Evolutionary conservation across 2,797 vertebrate genomes (phyloP).

Genomic region (Hemibagrus guttatus): DNA sequence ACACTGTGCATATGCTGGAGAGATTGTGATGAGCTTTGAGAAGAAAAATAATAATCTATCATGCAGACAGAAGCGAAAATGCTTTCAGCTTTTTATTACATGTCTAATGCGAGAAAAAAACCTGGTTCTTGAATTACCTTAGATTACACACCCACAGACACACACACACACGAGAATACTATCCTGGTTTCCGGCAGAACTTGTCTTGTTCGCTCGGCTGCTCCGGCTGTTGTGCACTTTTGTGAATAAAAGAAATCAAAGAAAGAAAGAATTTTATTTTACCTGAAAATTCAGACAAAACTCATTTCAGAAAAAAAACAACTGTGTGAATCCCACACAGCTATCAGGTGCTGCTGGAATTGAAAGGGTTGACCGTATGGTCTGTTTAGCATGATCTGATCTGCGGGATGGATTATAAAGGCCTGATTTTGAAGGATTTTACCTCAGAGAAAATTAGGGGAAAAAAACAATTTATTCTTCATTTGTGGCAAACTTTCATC

Average conservation of each 20-base stretch:
- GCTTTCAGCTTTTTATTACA: neutral
- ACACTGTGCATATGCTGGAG: neutral
- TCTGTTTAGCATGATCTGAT: too few species aligned
- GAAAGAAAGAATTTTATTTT: conserved; percentile 48
- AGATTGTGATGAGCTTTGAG: neutral
- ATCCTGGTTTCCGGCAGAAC: conserved; percentile 92
- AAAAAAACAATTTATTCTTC: too few species aligned
- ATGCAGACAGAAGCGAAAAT: too few species aligned
- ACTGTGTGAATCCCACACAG: neutral
- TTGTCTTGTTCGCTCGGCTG: conserved; percentile 92
- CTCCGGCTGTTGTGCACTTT: conserved; percentile 92
- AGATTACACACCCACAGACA: conserved; percentile 22
- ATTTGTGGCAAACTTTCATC: too few species aligned
- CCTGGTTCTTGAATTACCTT: neutral
- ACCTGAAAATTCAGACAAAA: neutral
- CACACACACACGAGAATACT: conserved; percentile 53
- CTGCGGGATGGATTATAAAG: too few species aligned
- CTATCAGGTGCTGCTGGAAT: too few species aligned
- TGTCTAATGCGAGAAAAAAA: neutral
- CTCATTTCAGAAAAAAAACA: neutral
- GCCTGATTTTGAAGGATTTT: too few species aligned
- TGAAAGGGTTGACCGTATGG: too few species aligned
- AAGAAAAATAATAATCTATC: neutral
- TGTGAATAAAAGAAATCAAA: neutral
- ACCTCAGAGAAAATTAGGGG: too few species aligned